These are phyloP conservation scores for Periplaneta americana DNA, from an alignment of 1,140 invertebrate species.

Conservation along the genomic window DNA sequence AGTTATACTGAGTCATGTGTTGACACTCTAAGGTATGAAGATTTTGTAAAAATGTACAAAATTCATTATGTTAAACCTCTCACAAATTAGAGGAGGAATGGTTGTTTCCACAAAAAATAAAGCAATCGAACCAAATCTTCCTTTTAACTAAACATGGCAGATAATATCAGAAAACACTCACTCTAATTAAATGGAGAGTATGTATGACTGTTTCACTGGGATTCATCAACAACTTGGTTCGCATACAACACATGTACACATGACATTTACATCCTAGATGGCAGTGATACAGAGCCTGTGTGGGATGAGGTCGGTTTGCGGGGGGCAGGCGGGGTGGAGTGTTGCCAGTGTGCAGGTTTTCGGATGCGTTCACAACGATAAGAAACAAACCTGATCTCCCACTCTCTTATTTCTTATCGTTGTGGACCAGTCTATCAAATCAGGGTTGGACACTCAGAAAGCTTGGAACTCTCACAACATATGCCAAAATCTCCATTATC, in stretches of 20 bases:
- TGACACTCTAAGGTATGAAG: slow-evolving; percentile 11
- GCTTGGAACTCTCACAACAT: not conserved
- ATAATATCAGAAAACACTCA: not conserved
- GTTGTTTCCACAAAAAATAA: slow-evolving; percentile 11
- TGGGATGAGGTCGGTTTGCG: slow-evolving; percentile 5
- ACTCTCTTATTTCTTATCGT: slow-evolving; percentile 1
- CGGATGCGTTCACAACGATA: not conserved
- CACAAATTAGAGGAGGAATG: slow-evolving; percentile 6
- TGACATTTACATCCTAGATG: slow-evolving; percentile 13
- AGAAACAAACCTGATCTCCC: not conserved
- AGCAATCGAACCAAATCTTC: slow-evolving; percentile 2
- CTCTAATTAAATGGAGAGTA: not conserved
- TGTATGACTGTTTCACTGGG: not conserved
- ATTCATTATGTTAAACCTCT: slow-evolving; percentile 16
- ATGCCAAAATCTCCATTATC: not conserved
- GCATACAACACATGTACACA: not conserved
- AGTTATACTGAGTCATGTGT: slow-evolving; percentile 2
- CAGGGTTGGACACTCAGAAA: not conserved
- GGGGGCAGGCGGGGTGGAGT: not conserved
- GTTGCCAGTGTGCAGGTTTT: not conserved
- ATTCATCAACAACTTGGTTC: not conserved
- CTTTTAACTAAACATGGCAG: slow-evolving; percentile 7
- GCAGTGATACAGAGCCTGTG: slow-evolving; percentile 20
- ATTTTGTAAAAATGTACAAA: slow-evolving; percentile 25
- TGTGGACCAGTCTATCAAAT: not conserved